Conservation (phyloP, 2,113 vertebrate species). For the Tupaia tana region DNA sequence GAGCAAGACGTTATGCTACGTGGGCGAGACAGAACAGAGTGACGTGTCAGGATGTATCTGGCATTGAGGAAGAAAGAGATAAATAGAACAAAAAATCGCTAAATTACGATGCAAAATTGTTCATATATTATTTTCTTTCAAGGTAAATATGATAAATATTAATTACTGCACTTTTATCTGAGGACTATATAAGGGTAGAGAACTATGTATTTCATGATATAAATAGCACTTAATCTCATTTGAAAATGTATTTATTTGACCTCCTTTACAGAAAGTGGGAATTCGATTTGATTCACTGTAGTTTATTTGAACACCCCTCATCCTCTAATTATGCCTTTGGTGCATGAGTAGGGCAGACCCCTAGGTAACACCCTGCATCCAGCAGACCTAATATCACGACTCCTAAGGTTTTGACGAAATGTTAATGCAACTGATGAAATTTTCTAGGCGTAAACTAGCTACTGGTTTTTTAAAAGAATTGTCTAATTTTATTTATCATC, state of each 20-base stretch:
- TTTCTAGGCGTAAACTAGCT: neutral
- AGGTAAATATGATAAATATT: neutral
- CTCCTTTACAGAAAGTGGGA: slow-evolving; percentile 60
- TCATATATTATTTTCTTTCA: neutral
- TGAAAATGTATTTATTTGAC: slow-evolving; percentile 64
- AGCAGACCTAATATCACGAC: neutral
- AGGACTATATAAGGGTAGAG: neutral
- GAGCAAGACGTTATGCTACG: neutral
- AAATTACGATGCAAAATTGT: neutral
- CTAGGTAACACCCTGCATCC: neutral
- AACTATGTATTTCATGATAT: neutral
- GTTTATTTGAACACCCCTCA: slow-evolving; percentile 39
- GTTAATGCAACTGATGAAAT: neutral
- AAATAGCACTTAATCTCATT: slow-evolving; percentile 52
- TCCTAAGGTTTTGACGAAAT: neutral
- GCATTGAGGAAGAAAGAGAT: neutral
- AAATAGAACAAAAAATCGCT: neutral
- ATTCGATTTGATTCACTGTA: slow-evolving; percentile 71
- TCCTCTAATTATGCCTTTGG: slow-evolving; percentile 51
- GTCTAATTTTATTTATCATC: no score
- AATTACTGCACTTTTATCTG: neutral
- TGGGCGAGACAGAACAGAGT: neutral
- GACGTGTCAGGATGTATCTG: neutral
- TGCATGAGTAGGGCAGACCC: neutral
- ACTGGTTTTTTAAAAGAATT: no score